Evolutionary conservation across 2,113 vertebrate species (phyloP), one percentile per base, ranked within the genome.

Genomic region (Lipophrys pholis): DNA sequence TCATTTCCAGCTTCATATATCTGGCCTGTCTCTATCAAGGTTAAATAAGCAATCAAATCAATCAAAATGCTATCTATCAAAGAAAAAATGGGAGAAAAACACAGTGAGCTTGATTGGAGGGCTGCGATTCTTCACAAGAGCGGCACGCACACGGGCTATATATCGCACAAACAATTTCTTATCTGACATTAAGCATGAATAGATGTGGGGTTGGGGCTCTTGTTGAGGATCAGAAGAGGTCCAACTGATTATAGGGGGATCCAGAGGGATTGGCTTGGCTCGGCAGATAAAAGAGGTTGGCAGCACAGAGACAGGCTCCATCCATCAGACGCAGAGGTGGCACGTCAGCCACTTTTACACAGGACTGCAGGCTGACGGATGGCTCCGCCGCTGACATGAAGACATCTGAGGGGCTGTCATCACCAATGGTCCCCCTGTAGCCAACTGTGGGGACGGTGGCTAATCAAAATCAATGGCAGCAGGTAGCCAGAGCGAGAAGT

Each of bases 41-140:
- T 91, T 90, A 91, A 91, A 87, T 83, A 90, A 87, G 82, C 89
- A 89, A 91, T 93, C 82, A 89, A 87, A 92, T 92, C 86, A 88
- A 88, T 93, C 89, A 91, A 72, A 91, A 86, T 74, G 48, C 75
- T 55, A 89, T 89, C 75, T 69, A 69, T 82, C 69, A 69, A 66
- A 79, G 49, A 55, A 75, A 69, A 61, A 70, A 57, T 1, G 5
- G 3, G 5, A 60, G 14, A 38, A 41, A 43, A 72, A 85, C 38
- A 15, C 46, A 42, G 80, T 43, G 56, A 51, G 73, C 76, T 61
- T 49, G 58, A 64, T 72, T 72, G 53, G 63, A 80, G 68, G 73
- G 66, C 71, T 53, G 74, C 60, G 46, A 79, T 92, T 90, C 86
- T 86, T 92, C 86, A 86, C 66, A 82, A 48, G 51, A 30, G 41